Percentiles rank a stretch among this genome's conserved stretches.
Conservation (phyloP, 2,113 vertebrate genomes). For the Pangasianodon gigas region DNA sequence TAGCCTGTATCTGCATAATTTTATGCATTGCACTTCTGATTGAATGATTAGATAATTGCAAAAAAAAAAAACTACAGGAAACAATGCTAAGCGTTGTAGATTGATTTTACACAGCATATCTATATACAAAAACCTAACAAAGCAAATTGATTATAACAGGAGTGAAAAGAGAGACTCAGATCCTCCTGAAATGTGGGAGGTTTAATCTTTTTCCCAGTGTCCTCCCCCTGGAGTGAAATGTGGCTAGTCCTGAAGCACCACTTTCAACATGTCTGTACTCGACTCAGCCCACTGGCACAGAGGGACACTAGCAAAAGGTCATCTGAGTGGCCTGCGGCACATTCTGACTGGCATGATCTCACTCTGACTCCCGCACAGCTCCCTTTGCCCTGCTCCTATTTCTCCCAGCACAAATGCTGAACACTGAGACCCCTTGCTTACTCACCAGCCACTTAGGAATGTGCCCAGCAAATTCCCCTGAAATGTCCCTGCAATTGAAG, state of each 20-base stretch:
- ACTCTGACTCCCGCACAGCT: conserved; percentile 31
- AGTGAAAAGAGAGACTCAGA: conserved; percentile 8
- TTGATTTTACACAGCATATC: neutral
- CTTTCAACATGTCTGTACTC: conserved; percentile 49
- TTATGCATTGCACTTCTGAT: too few relatives aligned
- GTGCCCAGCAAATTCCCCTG: conserved; percentile 13
- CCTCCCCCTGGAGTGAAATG: conserved; percentile 43
- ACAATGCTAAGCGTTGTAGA: too few relatives aligned
- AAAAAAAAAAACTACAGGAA: too few relatives aligned
- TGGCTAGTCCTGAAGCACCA: conserved; percentile 45
- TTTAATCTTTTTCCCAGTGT: conserved; percentile 49
- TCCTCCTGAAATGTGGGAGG: conserved; percentile 30
- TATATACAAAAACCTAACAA: neutral
- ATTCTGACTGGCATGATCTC: conserved; percentile 37
- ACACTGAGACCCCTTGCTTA: conserved; percentile 17
- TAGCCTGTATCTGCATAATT: too few relatives aligned
- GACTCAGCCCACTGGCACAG: conserved; percentile 38
- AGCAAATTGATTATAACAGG: neutral
- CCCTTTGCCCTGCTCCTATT: conserved; percentile 23
- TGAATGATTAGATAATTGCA: too few relatives aligned
- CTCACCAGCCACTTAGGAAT: neutral
- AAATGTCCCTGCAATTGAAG: conserved; percentile 23
- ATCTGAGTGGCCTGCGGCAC: conserved; percentile 36
- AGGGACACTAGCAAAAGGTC: conserved; percentile 52
- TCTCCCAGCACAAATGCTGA: conserved; percentile 31